These are phyloP conservation scores for Anthopleura sola DNA, from an alignment of 64 coral and sea anemone species.

Conservation along the genomic window DNA sequence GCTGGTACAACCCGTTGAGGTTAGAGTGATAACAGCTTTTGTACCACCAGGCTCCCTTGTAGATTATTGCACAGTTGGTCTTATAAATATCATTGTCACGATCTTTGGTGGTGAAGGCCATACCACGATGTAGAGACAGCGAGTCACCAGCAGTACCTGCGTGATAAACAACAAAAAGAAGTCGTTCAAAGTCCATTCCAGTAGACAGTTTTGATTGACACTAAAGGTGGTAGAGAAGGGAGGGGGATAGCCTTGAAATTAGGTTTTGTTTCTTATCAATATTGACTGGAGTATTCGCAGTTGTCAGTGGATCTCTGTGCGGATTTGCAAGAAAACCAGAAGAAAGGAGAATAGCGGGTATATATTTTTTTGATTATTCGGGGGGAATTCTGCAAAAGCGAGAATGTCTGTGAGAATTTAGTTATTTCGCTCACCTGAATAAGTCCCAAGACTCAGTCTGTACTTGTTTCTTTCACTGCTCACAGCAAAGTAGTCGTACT, in stretches of 20 bases:
- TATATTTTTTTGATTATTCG: neutral
- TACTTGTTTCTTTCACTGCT: slow-evolving; percentile 14
- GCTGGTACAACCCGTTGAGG: neutral
- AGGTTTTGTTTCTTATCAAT: no score
- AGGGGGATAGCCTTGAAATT: no score
- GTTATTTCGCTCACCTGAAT: neutral
- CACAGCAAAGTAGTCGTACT: no score
- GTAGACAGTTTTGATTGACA: neutral
- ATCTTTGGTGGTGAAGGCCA: no score
- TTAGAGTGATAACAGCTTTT: neutral
- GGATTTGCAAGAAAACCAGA: no score
- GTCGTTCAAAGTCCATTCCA: neutral
- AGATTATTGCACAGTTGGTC: neutral
- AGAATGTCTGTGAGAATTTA: neutral
- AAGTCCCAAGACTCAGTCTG: slow-evolving; percentile 27
- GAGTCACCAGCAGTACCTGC: no score
- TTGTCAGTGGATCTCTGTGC: no score
- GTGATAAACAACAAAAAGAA: no score
- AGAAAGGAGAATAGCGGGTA: neutral
- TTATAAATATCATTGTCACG: neutral
- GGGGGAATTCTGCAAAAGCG: no score
- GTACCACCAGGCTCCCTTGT: neutral
- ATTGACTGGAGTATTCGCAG: no score
- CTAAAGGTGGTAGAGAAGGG: no score
- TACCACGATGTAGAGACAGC: no score